Percentiles rank a stretch among this genome's conserved stretches.
Evolutionary conservation across 2,113 vertebrate species (phyloP).

Genomic region (Phasianus colchicus): DNA sequence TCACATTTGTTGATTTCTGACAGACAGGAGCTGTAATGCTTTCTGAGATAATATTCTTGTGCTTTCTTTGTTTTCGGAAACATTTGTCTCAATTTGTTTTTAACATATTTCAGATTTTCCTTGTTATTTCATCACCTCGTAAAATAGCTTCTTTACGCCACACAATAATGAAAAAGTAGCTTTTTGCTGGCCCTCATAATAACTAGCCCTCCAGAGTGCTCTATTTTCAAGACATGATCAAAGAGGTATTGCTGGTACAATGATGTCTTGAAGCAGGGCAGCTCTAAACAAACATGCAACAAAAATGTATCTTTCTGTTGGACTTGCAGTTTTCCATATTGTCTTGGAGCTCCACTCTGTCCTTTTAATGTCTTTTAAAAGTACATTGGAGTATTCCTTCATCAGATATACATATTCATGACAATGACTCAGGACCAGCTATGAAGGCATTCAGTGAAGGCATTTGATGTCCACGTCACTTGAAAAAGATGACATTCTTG

Average conservation of each 20-base stretch:
- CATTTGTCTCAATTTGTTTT: neutral
- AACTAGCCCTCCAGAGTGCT: conserved; percentile 44
- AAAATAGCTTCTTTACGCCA: conserved; percentile 31
- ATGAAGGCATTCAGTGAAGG: neutral
- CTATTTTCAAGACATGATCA: conserved; percentile 26
- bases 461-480: neutral
- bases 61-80: neutral
- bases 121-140: conserved; percentile 54
- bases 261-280: conserved; percentile 47
- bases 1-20: fast-evolving
- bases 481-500: neutral
- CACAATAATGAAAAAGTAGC: conserved; percentile 57
- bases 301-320: conserved; percentile 32
- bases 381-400: neutral
- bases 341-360: neutral
- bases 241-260: conserved; percentile 24
- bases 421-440: neutral
- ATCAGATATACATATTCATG: neutral
- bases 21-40: neutral
- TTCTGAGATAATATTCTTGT: neutral
- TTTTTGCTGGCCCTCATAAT: neutral
- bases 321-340: neutral
- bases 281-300: conserved; percentile 62
- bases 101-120: conserved; percentile 35
- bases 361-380: neutral